Evolutionary conservation across 2,888 invertebrate genomes (phyloP), one percentile per base, ranked within the genome.

Genomic region (Platerodrilus igneus): DNA sequence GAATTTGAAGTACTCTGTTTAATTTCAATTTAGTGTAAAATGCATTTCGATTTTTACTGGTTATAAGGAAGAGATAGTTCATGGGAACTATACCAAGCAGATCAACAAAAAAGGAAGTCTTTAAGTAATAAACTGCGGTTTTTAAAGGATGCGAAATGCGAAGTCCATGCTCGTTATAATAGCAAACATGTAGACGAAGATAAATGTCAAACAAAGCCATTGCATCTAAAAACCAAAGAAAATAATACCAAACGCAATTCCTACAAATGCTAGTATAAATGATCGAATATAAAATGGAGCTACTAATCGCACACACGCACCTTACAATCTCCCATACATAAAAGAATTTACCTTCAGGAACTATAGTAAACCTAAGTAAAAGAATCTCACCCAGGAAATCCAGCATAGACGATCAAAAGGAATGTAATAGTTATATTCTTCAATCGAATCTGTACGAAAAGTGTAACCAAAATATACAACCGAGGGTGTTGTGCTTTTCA

Each of bases 391-490:
- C 18, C 38, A 50, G 7, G 20, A 22, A 20, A 50, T 43, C 1
- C 28, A 30, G 10, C 36, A 34, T 1, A 50, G 23, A n/a, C 34
- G 23, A 33, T 53, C 50, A 22, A 50, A 53, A 3, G 53, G 51
- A 3, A 43, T 26, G 32, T 41, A 47, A 37, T 53, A 53, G 32
- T 53, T 48, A 25, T 42, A 49, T 34, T 53, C 51, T 23, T 50
- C 48, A 16, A 19, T 34, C 1, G 50, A 47, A 26, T 46, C 43
- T 3, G 35, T 8, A 15, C 29, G 11, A 1, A 46, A 30, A 13
- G 31, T 37, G 15, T 45, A 48, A 0, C 41, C 44, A 30, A 46
- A 50, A 14, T n/a, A 28, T 8, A 25, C 11, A 8, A 45, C n/a
- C n/a, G n/a, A 23, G 3, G 45, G 46, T 1, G 13, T 27, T 1